Conservation (phyloP, 2,888 invertebrate species). For the Mimachlamys varia region DNA sequence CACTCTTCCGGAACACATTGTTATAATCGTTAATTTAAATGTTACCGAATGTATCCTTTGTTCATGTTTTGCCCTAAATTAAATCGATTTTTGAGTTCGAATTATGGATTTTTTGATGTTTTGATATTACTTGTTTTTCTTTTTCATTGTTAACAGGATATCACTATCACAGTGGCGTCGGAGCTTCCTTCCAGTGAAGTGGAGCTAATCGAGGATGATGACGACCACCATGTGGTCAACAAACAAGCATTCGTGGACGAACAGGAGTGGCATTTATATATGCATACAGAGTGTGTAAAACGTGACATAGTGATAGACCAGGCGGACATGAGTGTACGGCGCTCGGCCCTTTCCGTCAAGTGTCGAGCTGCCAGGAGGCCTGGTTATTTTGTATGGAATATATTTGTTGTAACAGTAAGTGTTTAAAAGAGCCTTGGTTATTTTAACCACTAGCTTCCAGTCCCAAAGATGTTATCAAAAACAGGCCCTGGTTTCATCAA, state of each 20-base stretch:
- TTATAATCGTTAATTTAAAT: no score
- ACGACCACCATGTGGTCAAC: slow-evolving; percentile 77
- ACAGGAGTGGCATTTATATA: slow-evolving; percentile 79
- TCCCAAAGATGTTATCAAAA: no score
- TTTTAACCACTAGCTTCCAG: no score
- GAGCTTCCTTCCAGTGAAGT: slow-evolving; percentile 74
- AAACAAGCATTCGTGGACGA: slow-evolving; percentile 79
- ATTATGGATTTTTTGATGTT: no score
- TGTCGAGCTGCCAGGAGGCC: slow-evolving; percentile 79
- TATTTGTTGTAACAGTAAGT: slow-evolving; percentile 80
- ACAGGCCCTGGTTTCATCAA: no score
- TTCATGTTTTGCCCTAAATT: no score
- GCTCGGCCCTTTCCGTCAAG: slow-evolving; percentile 78
- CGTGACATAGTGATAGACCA: slow-evolving; percentile 78
- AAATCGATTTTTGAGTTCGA: no score
- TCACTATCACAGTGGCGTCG: slow-evolving; percentile 77
- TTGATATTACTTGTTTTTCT: no score
- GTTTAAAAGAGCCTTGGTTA: neutral
- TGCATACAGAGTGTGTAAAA: slow-evolving; percentile 76
- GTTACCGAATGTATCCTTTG: no score
- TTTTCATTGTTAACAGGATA: slow-evolving; percentile 66
- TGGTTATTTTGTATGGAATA: slow-evolving; percentile 80
- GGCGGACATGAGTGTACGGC: slow-evolving; percentile 76
- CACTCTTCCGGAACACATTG: no score
- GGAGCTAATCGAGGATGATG: slow-evolving; percentile 73